Evolutionary conservation across 2,113 vertebrate genomes (phyloP), one percentile per base, ranked within the genome.

Genomic region (Setophaga petechia): DNA sequence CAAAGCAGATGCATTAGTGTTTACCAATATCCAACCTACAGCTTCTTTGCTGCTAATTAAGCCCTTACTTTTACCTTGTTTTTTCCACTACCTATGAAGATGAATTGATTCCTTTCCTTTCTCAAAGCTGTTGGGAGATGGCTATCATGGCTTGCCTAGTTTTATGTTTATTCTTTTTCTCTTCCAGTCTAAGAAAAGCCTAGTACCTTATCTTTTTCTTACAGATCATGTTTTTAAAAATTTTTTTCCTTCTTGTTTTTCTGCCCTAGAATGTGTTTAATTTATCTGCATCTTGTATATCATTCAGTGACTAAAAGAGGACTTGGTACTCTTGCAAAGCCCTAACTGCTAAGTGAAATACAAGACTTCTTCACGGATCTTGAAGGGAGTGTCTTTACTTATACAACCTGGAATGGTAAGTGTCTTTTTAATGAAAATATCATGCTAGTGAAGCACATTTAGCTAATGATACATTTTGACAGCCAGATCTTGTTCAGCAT

Each of bases 151-250:
- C 31, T 87, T 93, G 22, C n/a, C 77, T 81, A 37, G 3, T 31
- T 81, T 76, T 41, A 25, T 61, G 30, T 9, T 66, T 15, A 3
- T 57, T 47, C 37, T 28, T 82, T 90, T 63, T 47, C 15, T 74
- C 10, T 77, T 88, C 43, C 30, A 71, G 43, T 22, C 47, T 62
- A 75, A 84, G 69, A 54, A 89, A 87, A 93, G 21, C 33, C 5
- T 24, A 57, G 68, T 84, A 68, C 17, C 91, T 94, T 92, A 87
- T 91, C 76, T 91, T 91, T 72, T 61, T 22, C 63, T 88, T 85
- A 90, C 71, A 95, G 82, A 46, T 65, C 11, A 59, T 41, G 33
- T 30, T 87, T 81, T 84, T 13, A 57, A 67, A 82, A 61, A 24
- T 72, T 89, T 33, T 63, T 61, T 39, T 66, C 2, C 31, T 72